These are phyloP conservation scores for Limulus polyphemus DNA, from an alignment of 2,888 invertebrate species.

Conservation along the genomic window DNA sequence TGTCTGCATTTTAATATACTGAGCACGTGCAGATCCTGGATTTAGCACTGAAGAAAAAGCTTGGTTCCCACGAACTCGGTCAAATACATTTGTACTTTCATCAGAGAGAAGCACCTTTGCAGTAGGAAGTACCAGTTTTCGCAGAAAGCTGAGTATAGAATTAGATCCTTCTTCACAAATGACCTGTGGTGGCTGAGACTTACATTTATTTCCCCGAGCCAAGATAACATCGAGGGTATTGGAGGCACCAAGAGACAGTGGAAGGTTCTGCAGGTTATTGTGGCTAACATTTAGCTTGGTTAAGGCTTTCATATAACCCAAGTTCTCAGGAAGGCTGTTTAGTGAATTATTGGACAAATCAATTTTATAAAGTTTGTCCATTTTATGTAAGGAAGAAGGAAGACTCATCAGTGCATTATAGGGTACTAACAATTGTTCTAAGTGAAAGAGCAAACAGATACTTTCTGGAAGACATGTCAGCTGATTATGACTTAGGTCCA, in stretches of 20 bases:
- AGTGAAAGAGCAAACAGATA: slow-evolving; percentile 35
- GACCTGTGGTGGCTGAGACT: slow-evolving; percentile 32
- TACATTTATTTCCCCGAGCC: slow-evolving; percentile 30
- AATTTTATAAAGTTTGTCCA: slow-evolving; percentile 34
- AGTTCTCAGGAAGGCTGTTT: slow-evolving; percentile 31
- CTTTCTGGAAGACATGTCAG: slow-evolving; percentile 34
- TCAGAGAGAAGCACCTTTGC: slow-evolving; percentile 4
- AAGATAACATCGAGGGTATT: slow-evolving; percentile 30
- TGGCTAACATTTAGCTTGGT: slow-evolving; percentile 32
- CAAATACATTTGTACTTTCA: slow-evolving; percentile 30
- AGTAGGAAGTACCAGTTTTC: slow-evolving; percentile 23
- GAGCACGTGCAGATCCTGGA: slow-evolving; percentile 34
- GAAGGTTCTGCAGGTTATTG: slow-evolving; percentile 34
- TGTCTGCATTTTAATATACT: slow-evolving; percentile 37
- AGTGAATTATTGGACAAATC: slow-evolving; percentile 35
- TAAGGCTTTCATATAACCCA: slow-evolving; percentile 34
- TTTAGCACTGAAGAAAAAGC: slow-evolving; percentile 33
- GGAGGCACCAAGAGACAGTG: slow-evolving; percentile 32
- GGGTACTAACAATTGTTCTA: slow-evolving; percentile 31
- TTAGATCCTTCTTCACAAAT: slow-evolving; percentile 34
- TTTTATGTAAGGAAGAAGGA: slow-evolving; percentile 32
- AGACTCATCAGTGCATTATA: slow-evolving; percentile 32
- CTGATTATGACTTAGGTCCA: slow-evolving; percentile 35
- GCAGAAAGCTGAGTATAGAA: slow-evolving; percentile 30
- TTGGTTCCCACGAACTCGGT: slow-evolving; percentile 34